Evolutionary conservation across 2,113 vertebrate genomes (phyloP).

Genomic region (Silurus glanis): DNA sequence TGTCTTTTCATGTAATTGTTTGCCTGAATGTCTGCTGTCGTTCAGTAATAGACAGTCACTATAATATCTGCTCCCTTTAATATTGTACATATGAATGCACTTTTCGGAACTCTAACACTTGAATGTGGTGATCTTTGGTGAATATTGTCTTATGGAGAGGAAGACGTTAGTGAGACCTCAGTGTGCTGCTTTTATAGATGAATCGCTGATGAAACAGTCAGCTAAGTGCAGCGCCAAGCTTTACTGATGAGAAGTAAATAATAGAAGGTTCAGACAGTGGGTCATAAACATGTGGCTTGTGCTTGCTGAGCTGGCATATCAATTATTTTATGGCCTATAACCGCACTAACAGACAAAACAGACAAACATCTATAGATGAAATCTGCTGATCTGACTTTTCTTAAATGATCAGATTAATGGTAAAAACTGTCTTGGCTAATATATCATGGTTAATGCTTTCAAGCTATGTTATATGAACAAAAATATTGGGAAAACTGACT

Average conservation of each 20-base stretch:
- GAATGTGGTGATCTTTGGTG: conserved; percentile 11
- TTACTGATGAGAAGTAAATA: conserved; percentile 43
- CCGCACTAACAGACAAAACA: conserved; percentile 11
- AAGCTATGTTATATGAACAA: not conserved
- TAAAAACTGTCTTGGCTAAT: not conserved
- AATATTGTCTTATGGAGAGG: conserved; percentile 6
- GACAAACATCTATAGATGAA: conserved; percentile 19
- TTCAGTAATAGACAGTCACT: not conserved
- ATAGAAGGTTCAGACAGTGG: conserved; percentile 32
- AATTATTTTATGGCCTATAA: conserved; percentile 37
- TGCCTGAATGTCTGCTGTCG: not conserved
- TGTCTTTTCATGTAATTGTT: not conserved
- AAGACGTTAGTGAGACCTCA: not conserved
- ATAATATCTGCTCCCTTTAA: conserved; percentile 13
- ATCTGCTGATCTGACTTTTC: conserved; percentile 38
- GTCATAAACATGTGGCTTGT: conserved; percentile 38
- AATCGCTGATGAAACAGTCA: conserved; percentile 31
- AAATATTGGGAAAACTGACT: too few species aligned
- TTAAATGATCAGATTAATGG: conserved; percentile 31
- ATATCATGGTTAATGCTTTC: not conserved
- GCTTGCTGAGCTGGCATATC: conserved; percentile 43
- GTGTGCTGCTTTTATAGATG: conserved; percentile 20
- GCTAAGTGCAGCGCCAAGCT: conserved; percentile 26
- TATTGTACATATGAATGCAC: conserved; percentile 32
- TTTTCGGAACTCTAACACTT: conserved; percentile 29